These are phyloP conservation scores for Scaeva pyrastri DNA, from an alignment of 2,888 invertebrate genomes.

Conservation along the genomic window DNA sequence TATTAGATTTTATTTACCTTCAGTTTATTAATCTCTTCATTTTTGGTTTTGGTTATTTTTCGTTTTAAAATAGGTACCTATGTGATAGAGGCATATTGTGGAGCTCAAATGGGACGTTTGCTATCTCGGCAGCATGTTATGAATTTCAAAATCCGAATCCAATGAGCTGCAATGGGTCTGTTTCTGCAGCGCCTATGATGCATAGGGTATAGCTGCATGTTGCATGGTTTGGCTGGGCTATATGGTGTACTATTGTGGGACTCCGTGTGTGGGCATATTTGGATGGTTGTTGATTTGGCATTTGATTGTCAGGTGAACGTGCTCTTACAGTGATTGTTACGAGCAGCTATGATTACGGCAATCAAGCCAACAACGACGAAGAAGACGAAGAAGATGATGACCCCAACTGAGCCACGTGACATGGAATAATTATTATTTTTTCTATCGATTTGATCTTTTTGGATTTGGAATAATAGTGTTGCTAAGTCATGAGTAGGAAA, in stretches of 20 bases:
- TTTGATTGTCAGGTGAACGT: slow-evolving; percentile 67
- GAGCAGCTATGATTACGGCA: slow-evolving; percentile 55
- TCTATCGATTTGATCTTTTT: not conserved
- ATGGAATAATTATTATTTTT: slow-evolving; percentile 50
- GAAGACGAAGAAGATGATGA: slow-evolving; percentile 36
- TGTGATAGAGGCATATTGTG: slow-evolving; percentile 18
- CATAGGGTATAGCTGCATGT: not conserved
- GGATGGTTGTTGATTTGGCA: slow-evolving; percentile 50
- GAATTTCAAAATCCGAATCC: slow-evolving; percentile 60
- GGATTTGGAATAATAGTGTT: not conserved
- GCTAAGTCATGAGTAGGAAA: not conserved
- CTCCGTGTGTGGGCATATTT: slow-evolving; percentile 67
- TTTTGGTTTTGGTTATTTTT: slow-evolving; percentile 40
- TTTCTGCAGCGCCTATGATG: too few relatives aligned
- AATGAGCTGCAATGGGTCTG: not conserved
- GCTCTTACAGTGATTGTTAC: slow-evolving; percentile 44
- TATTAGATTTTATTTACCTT: slow-evolving; percentile 46
- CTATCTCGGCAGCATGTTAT: slow-evolving; percentile 49
- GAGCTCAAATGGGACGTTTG: slow-evolving; percentile 3
- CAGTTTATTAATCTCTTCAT: slow-evolving; percentile 28
- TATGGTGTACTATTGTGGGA: slow-evolving; percentile 6
- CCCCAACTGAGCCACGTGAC: slow-evolving; percentile 44
- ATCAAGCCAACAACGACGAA: slow-evolving; percentile 17
- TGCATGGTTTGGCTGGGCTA: slow-evolving; percentile 3
- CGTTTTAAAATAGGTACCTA: too few relatives aligned